Evolutionary conservation across 2,888 invertebrate species (phyloP), one percentile per base, ranked within the genome.

Genomic region (Tenthredo mesomela): DNA sequence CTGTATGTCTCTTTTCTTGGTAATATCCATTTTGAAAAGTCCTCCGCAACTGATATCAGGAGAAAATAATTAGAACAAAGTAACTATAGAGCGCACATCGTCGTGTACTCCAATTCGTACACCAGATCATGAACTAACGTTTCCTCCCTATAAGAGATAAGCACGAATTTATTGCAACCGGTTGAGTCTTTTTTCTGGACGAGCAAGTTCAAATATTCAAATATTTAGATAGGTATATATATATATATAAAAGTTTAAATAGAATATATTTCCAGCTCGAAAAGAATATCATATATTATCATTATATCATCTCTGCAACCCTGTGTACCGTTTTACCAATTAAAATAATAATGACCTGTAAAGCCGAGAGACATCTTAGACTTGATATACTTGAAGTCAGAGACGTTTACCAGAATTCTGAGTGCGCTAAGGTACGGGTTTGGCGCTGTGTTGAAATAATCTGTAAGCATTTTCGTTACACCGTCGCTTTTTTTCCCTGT

Each of bases 341-440:
- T 83, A 83, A 86, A 85, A 85, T 82, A 73, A 73, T 80, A 25
- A 80, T 83, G 86, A 93, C 93, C 92, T 90, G 93, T 95, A 87
- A 94, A 95, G 90, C 95, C 94, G 43, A 96, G 94, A 84, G 96
- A 94, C 54, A 95, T 94, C 91, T 95, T 96, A 50, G 94, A 94
- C 92, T 96, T 96, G 84, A 95, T 94, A 89, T 95, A 95, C 91
- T 95, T 94, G 88, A 95, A 95, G 87, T 96, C 96, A 86, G 94
- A 94, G 88, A 95, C 95, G 90, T 95, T 95, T 85, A 95, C 94
- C 84, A 96, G 92, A 88, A 96, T 94, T 85, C 94, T 92, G 85
- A 96, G 91, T 40, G 94, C 94, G 85, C 95, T 94, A 88, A 95
- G 94, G 90, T 95, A 96, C 4, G 96, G 95, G 91, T 96, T 95